These are phyloP conservation scores for Crenichthys baileyi DNA, from an alignment of 2,797 vertebrate genomes.

Conservation along the genomic window DNA sequence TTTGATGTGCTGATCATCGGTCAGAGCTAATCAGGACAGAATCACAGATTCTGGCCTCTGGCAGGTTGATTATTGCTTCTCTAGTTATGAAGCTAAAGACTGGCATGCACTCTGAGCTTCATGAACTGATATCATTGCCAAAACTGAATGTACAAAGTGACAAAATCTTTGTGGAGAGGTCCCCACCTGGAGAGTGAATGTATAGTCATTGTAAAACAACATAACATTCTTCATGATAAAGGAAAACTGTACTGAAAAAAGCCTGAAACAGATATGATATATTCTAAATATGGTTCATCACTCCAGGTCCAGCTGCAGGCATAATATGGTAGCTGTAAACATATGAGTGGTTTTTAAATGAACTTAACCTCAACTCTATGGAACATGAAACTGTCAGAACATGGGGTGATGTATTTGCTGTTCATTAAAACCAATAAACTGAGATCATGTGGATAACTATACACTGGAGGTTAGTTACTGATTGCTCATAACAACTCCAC, in stretches of 20 bases:
- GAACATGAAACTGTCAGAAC: not conserved
- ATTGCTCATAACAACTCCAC: too few species aligned
- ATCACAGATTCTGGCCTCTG: not conserved
- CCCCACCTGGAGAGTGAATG: not conserved
- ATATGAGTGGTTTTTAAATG: not conserved
- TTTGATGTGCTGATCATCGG: not conserved
- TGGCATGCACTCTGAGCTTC: not conserved
- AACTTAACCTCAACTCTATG: not conserved
- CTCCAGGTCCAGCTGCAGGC: not conserved
- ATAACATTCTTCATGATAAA: not conserved
- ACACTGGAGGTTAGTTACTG: too few species aligned
- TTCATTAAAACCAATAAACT: not conserved
- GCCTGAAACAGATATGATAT: not conserved
- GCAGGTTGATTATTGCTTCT: too few species aligned
- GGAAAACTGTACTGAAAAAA: not conserved
- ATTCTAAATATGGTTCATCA: not conserved
- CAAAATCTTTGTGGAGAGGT: not conserved
- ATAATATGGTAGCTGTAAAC: not conserved
- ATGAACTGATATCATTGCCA: not conserved
- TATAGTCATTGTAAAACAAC: not conserved
- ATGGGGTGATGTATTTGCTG: not conserved
- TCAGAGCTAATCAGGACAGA: not conserved
- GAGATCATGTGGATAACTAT: not conserved
- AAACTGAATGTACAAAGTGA: not conserved
- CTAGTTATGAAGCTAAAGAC: not conserved